Base-by-base conservation (phyloP, 2,888 invertebrate genomes). In the Selenia dentaria region DNA sequence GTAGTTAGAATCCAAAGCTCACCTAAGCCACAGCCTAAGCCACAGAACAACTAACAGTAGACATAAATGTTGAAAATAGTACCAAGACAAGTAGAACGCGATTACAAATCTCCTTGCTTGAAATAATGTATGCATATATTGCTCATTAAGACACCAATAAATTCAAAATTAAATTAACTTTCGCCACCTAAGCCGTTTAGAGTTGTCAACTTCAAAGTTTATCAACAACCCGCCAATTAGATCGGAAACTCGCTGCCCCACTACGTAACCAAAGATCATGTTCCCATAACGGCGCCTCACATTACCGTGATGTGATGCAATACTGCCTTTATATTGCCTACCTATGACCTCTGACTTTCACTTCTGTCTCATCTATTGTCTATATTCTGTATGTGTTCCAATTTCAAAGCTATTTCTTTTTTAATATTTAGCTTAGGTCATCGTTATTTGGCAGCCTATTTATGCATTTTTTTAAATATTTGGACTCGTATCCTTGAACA, bases 281-380 rank as follows among this genome's bases (percentile, higher is more conserved):
- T 60, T 66, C 61, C 56, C 62, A 64, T 55, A 46, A 44, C 41
- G 31, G 18, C 37, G 42, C 44, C 41, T 41, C 45, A 51, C 54
- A 64, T 55, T 59, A 48, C 55, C 59, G 50, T 22, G 8, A 22
- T 9, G 45, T 74, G 61, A 74, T 60, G 71, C 57, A 74, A 74
- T 55, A 18, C 28, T 49, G 43, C 53, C 65, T 62, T 70, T 64
- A 64, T 52, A 49, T n/a, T n/a, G 42, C 41, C 46, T 49, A 53
- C 56, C 51, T 57, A 31, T 59, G 59, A 57, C 59, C 59, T 46
- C 40, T 38, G 38, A 45, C 59, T 59, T 59, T 59, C 57, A 35
- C 59, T 49, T 22, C 47, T 22, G 44, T 39, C 36, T 41, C 44
- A 13, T 45, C 50, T 41, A 50, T 58, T 51, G 45, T 50, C 38